Base-by-base conservation (phyloP, 2,888 invertebrate species). In the Caenorhabditis sp. region DNA sequence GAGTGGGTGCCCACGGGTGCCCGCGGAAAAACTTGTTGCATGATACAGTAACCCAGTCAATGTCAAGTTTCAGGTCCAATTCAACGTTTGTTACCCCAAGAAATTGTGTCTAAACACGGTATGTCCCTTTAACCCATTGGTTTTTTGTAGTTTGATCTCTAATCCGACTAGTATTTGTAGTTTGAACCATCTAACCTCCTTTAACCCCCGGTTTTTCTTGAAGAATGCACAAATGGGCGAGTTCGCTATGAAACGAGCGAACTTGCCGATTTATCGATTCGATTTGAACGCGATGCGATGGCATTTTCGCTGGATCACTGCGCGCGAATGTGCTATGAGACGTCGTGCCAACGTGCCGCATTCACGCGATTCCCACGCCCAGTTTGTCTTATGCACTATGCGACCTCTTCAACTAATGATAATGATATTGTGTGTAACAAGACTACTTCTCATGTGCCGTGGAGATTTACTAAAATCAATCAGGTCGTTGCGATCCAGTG, bases 291-390 rank as follows among this genome's bases (percentile, higher is more conserved):
- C 8, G 83, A 86, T 60, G 81, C 86, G 50, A 76, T 83, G 27
- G 82, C 83, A 43, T 80, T 77, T 59, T 83, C 84, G 5, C 60
- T 87, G 43, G 79, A 81, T 23, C 84, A 85, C 57, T 87, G 87
- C 73, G 85, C 84, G 27, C 77, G 78, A 53, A 74, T 81, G 62
- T 87, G 87, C 70, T 84, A 75, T 63, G 83, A 83, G 67, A 78
- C 84, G 38, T 68, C 72, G 21, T 86, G 86, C 70, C 59, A 65
- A 12, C 71, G 70, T 38, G 85, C 85, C 21, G 85, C 85, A 8
- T 85, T 82, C 72, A 86, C 86, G 5, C 80, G 85, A 43, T 87
- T 87, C 79, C 87, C 87, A n/a, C 82, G 85, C 58, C 83, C 85
- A 38, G 78, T 84, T 56, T 87, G 87, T 78, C 76, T 87, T 58